These are phyloP conservation scores for Mimachlamys varia DNA, from an alignment of 2,888 invertebrate genomes.

Conservation along the genomic window DNA sequence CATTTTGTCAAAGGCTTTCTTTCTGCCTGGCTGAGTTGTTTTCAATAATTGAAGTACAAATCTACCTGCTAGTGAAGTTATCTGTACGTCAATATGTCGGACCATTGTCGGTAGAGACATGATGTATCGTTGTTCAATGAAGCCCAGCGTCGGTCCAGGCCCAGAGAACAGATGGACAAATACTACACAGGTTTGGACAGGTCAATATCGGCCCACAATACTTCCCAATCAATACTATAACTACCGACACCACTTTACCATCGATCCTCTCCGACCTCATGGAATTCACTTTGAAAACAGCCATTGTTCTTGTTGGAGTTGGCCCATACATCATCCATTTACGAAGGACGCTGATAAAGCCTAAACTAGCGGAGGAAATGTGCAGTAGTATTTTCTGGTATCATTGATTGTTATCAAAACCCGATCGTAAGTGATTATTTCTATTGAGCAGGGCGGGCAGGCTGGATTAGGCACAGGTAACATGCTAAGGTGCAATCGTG, in stretches of 20 bases:
- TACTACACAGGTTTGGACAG: slow-evolving; percentile 10
- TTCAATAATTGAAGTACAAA: slow-evolving; percentile 9
- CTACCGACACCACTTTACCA: background rate
- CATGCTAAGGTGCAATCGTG: slow-evolving; percentile 26
- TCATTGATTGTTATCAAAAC: slow-evolving; percentile 34
- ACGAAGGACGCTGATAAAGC: slow-evolving; percentile 18
- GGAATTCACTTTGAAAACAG: slow-evolving; percentile 23
- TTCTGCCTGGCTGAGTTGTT: slow-evolving; percentile 20
- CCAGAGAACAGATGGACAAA: background rate
- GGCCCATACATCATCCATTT: background rate
- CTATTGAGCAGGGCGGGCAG: background rate
- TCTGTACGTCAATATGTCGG: background rate
- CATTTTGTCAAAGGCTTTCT: background rate
- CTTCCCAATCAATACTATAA: background rate
- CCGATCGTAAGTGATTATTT: slow-evolving; percentile 25
- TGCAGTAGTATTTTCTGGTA: slow-evolving; percentile 25
- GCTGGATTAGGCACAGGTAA: slow-evolving; percentile 19
- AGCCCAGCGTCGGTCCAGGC: background rate
- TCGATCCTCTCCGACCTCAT: background rate
- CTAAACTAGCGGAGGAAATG: background rate
- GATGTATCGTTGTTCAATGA: slow-evolving; percentile 28
- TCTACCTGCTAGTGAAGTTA: background rate
- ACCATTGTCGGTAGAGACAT: background rate
- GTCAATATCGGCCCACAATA: background rate
- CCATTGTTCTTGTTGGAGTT: background rate